A percentile compares a stretch with the other conserved stretches of the same genome.
Conservation (phyloP, 1,140 invertebrate genomes). For the Rhagoletis zephyria region DNA sequence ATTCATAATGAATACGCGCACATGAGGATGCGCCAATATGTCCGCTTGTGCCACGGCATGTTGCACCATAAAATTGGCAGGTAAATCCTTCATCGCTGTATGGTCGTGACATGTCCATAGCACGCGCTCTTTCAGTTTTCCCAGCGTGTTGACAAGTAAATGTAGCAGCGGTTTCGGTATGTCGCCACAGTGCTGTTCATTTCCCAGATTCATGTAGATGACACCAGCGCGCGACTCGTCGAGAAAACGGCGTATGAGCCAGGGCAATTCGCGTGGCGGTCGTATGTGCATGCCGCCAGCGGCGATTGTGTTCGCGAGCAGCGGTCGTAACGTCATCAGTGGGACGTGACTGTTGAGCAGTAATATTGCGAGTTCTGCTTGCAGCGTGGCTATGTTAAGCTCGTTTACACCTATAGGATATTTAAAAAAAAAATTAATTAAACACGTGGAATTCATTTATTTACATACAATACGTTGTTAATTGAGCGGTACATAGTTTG, state of each 20-base stretch:
- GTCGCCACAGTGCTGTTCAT: constrained; percentile 65
- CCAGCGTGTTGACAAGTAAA: constrained; percentile 71
- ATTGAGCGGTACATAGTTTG: neutral
- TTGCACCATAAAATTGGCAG: constrained; percentile 74
- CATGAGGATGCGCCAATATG: constrained; percentile 75
- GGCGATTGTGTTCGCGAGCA: constrained; percentile 66
- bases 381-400: constrained; percentile 73
- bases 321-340: constrained; percentile 64
- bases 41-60: constrained; percentile 77
- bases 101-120: constrained; percentile 76
- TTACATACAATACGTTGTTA: neutral
- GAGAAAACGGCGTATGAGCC: constrained; percentile 72
- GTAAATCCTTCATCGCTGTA: constrained; percentile 65
- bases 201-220: constrained; percentile 76
- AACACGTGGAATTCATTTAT: neutral
- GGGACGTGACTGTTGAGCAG: constrained; percentile 71
- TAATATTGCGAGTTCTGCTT: constrained; percentile 73
- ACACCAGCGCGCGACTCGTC: constrained; percentile 75
- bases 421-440: neutral
- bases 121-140: constrained; percentile 74
- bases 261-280: constrained; percentile 67
- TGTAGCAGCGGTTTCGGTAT: constrained; percentile 67
- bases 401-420: constrained; percentile 58
- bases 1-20: constrained; percentile 75
- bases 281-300: constrained; percentile 71